Base-by-base conservation (phyloP, 2,888 invertebrate genomes). In the Oscheius sp. region DNA sequence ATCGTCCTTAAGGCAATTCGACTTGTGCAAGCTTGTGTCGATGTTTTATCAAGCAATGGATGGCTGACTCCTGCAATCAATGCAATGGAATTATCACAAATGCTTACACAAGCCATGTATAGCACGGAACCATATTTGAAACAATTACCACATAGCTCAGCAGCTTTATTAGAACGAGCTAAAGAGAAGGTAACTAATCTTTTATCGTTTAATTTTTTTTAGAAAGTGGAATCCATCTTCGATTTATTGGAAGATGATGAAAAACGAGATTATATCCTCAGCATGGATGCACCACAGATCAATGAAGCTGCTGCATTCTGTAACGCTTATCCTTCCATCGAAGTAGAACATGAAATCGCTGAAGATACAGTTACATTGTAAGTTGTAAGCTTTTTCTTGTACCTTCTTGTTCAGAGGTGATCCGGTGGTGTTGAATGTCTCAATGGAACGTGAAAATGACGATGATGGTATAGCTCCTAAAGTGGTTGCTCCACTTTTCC, bases 61-160 rank as follows among this genome's bases (percentile, higher is more conserved):
- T 99, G 98, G 98, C 89, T 99, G 57, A 92, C 94, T 0, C 97
- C 98, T 0, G 98, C 97, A 2, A 93, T 99, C 44, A 95, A 96
- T 20, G 96, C 97, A 82, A 99, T 99, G 98, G 98, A 98, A 88
- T 89, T 99, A 83, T 95, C 97, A 0, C 98, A 98, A 89, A 99
- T 98, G 97, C 93, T 94, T 1, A 98, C 98, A 0, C 98, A 99
- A 88, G 97, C 97, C 9, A 95, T 98, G 95, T 98, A 97, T 65
- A 94, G 93, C 84, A 96, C 95, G 87, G 98, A 98, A 88, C 94
- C 95, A 0, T 95, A 96, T 86, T 90, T 99, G 72, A 92, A 95
- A 72, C 98, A 99, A 86, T 88, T 99, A 86, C 98, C 98, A 1
- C 96, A 98, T 88, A 97, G 97, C 87, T 92, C 91, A 2, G 86